Evolutionary conservation across 2,888 invertebrate species (phyloP), one percentile per base, ranked within the genome.

Genomic region (Hoplodrina blanda): DNA sequence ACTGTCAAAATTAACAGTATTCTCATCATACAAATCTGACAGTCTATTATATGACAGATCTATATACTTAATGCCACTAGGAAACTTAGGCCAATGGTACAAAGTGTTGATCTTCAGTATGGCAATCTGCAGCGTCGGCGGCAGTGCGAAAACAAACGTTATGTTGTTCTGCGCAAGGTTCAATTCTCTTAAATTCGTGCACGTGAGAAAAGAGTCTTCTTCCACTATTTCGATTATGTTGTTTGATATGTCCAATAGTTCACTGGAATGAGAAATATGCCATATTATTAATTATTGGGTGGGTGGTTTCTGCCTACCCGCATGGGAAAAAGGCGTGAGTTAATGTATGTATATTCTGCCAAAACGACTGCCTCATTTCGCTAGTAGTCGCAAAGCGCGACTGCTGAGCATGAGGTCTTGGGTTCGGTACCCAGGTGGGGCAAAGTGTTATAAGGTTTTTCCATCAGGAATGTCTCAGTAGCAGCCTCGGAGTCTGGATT

Each of bases 101-200:
- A 96, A 81, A 1, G 92, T 92, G 78, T 96, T 96, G 52, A 94
- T 89, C 73, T 91, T 93, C 59, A 96, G 81, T 75, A 92, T 93
- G 69, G 93, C 92, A 49, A 93, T 93, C 83, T 94, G 93, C 30
- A 96, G 81, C 1, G 92, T 83, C 2, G 92, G 85, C 0, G 96
- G 95, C 57, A 96, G 78, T 2, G 92, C 90, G 78, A 95, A 94
- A 69, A 92, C 86, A 30, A 93, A 90, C 80, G 95, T 94, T 89
- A 96, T 93, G 80, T 94, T 93, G 87, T 96, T 96, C 80, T 94
- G 93, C 0, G 91, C 94, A 84, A 96, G 91, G 89, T 96, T 94
- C 86, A 96, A 80, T 87, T 95, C 95, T 54, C 90, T 88, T 72
- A 96, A 87, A 78, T 87, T 93, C 15, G 86, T 88, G 79, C 94